A percentile compares a stretch with the other conserved stretches of the same genome.
Evolutionary conservation across 2,888 invertebrate genomes (phyloP).

Genomic region (Caenorhabditis sulstoni): DNA sequence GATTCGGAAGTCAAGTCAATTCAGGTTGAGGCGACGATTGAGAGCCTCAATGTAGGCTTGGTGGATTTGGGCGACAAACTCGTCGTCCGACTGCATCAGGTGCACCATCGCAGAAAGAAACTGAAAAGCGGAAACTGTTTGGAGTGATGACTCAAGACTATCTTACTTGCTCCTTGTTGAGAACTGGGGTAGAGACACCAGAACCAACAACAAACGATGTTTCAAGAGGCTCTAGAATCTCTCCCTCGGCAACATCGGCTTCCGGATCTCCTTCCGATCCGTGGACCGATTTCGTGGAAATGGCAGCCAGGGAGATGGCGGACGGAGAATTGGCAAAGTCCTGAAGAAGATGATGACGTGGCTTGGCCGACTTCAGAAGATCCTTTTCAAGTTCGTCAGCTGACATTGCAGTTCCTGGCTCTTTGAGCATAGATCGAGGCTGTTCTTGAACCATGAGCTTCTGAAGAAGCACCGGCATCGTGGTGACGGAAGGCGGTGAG

Average conservation of each 20-base stretch:
- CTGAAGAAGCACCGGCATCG: slow-evolving; percentile 63
- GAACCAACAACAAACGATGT: slow-evolving; percentile 58
- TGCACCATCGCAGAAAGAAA: slow-evolving; percentile 61
- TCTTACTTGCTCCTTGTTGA: slow-evolving; percentile 65
- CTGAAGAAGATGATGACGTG: slow-evolving; percentile 43
- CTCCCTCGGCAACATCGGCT: slow-evolving; percentile 43
- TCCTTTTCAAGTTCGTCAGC: slow-evolving; percentile 68
- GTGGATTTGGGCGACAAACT: slow-evolving; percentile 66
- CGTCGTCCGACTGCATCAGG: slow-evolving; percentile 69
- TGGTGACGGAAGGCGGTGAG: neutral
- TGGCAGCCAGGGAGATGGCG: slow-evolving; percentile 64
- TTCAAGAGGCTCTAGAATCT: slow-evolving; percentile 37
- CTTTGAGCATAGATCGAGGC: slow-evolving; percentile 43
- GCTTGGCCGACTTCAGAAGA: slow-evolving; percentile 63
- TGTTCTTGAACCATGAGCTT: slow-evolving; percentile 65
- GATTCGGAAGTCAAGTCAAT: neutral
- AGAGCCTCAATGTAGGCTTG: slow-evolving; percentile 69
- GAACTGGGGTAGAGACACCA: slow-evolving; percentile 42
- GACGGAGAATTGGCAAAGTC: slow-evolving; percentile 70
- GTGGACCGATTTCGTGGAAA: slow-evolving; percentile 67
- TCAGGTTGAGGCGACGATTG: slow-evolving; percentile 60
- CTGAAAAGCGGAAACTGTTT: slow-evolving; percentile 30
- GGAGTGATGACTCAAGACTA: too few species aligned
- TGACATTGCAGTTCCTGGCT: slow-evolving; percentile 56
- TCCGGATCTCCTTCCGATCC: slow-evolving; percentile 64